Conservation (phyloP, 2,888 invertebrate genomes). For the Hypomecis atomaria region DNA sequence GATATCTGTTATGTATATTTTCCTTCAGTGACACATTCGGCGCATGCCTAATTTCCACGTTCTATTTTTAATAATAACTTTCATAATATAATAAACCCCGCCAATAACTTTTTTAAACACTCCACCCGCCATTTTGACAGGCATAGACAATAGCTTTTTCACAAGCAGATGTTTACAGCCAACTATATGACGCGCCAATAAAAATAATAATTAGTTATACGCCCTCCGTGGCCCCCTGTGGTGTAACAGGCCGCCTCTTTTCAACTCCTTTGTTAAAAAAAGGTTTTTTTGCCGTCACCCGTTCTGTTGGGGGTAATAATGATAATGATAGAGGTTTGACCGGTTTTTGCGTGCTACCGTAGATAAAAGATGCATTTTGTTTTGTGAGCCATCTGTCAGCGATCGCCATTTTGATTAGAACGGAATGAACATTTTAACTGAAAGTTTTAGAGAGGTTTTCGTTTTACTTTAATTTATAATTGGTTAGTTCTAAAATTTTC, state of each 20-base stretch:
- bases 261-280: conserved; percentile 56
- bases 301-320: conserved; percentile 61
- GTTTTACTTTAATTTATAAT: not conserved
- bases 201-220: conserved; percentile 60
- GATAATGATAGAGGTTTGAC: conserved; percentile 65
- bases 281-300: conserved; percentile 48
- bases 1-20: no score
- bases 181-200: conserved; percentile 51
- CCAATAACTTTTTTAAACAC: conserved; percentile 10
- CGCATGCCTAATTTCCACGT: not conserved
- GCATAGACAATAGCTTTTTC: conserved; percentile 62
- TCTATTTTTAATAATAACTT: not conserved
- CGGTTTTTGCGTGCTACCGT: conserved; percentile 48
- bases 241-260: conserved; percentile 57
- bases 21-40: not conserved
- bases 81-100: not conserved
- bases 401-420: conserved; percentile 5
- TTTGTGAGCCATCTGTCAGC: conserved; percentile 41
- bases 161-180: conserved; percentile 69
- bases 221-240: conserved; percentile 51
- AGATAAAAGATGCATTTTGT: conserved; percentile 35
- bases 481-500: no score
- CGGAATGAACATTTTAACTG: not conserved
- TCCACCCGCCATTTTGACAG: conserved; percentile 49
- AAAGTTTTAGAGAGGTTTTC: not conserved